phyloP scores from a whole-genome alignment of 2,113 vertebrate genomes.

The Megaceryle maxima region DNA sequence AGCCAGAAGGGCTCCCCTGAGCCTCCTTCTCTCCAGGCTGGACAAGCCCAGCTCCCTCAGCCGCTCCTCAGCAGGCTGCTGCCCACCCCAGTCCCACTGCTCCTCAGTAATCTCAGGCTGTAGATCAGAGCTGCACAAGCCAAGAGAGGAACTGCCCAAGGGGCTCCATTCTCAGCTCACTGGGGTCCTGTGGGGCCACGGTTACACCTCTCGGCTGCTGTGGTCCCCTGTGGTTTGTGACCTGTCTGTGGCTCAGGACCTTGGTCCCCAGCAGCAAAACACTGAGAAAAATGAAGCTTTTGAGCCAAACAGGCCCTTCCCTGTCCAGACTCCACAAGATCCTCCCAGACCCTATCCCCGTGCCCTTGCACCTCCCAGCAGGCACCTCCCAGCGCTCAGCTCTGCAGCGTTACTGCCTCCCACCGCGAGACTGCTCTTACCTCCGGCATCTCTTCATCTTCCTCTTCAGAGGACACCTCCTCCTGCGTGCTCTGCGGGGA shows the following conservation, averaged over 20 bases:
- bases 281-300: fast-evolving
- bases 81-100: not conserved
- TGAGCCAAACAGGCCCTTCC: not conserved
- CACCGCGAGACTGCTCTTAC: not conserved
- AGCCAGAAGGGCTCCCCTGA: too few species aligned
- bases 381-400: not conserved
- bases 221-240: not conserved
- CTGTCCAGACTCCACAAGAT: not conserved
- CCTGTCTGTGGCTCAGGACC: not conserved
- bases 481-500: slow-evolving; percentile 74
- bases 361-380: not conserved
- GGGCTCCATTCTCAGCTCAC: not conserved
- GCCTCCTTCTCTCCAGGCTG: too few species aligned
- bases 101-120: fast-evolving
- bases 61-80: too few species aligned
- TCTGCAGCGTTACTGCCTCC: fast-evolving
- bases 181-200: fast-evolving
- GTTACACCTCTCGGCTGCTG: not conserved
- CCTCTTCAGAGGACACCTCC: slow-evolving; percentile 80
- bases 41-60: too few species aligned
- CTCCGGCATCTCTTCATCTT: slow-evolving; percentile 84
- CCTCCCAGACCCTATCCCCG: not conserved
- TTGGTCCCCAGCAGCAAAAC: not conserved
- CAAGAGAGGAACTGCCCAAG: fast-evolving
- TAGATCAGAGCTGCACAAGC: not conserved